A percentile compares a stretch with the other conserved stretches of the same genome.
These are phyloP conservation scores for Rhynchomys soricoides DNA, from an alignment of 2,113 vertebrate genomes.

Conservation along the genomic window DNA sequence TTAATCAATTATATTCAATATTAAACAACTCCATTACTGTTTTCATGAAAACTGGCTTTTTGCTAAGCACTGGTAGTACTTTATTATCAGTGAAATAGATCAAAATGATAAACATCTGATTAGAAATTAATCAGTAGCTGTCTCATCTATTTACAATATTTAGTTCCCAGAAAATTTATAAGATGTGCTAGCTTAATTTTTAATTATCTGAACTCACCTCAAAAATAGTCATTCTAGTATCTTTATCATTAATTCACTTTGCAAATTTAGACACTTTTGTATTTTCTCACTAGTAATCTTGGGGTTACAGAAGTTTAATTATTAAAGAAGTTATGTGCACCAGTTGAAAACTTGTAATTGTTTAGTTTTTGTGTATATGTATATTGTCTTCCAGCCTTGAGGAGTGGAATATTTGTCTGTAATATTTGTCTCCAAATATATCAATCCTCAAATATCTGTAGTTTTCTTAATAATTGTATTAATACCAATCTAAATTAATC, in stretches of 20 bases:
- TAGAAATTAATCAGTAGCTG: not conserved
- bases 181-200: not conserved
- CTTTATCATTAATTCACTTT: constrained; percentile 8
- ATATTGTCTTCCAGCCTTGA: not conserved
- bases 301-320: not conserved
- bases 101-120: constrained; percentile 16
- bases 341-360: not conserved
- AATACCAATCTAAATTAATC: not conserved
- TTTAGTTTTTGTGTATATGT: not conserved
- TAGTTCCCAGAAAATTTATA: constrained; percentile 20
- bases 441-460: not conserved
- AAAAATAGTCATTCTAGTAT: constrained; percentile 15
- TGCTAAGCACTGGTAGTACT: not conserved
- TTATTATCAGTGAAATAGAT: not conserved
- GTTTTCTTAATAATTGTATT: constrained; percentile 25
- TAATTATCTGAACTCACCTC: constrained; percentile 8
- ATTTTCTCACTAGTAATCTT: not conserved
- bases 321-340: constrained; percentile 1
- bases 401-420: not conserved
- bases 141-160: not conserved
- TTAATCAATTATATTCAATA: not conserved
- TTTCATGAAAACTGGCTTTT: constrained; percentile 21
- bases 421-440: not conserved
- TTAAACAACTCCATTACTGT: constrained; percentile 4
- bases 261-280: not conserved